Evolutionary conservation across 2,113 vertebrate species (phyloP).

Genomic region (Vidua chalybeata): DNA sequence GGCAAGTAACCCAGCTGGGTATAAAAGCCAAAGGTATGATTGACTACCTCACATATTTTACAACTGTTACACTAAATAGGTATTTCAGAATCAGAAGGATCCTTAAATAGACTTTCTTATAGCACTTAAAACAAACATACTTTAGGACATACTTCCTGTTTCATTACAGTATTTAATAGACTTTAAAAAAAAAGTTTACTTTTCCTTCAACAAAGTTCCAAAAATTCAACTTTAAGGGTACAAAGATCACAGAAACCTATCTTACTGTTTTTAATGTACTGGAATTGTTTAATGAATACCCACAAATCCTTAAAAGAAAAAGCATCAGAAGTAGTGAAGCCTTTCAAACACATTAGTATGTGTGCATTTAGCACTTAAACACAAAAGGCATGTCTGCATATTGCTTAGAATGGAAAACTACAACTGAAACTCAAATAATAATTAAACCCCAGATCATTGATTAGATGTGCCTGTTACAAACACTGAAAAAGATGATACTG

Average conservation of each 20-base stretch:
- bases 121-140: background rate
- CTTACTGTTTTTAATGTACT: background rate
- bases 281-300: background rate
- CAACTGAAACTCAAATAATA: background rate
- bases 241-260: background rate
- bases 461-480: background rate
- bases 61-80: conserved; percentile 33
- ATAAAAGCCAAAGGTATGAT: conserved; percentile 46
- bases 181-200: background rate
- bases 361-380: background rate
- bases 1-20: conserved; percentile 27
- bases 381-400: background rate
- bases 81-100: conserved; percentile 46
- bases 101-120: conserved; percentile 42
- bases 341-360: background rate
- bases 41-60: conserved; percentile 53
- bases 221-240: background rate
- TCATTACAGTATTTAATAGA: conserved; percentile 7
- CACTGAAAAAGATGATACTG: background rate
- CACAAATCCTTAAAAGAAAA: background rate
- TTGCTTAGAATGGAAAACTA: background rate
- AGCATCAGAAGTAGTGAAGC: background rate
- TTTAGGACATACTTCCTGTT: conserved; percentile 27
- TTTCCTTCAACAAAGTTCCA: background rate
- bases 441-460: background rate